These are phyloP conservation scores for Echinops telfairi DNA, from an alignment of 2,113 vertebrate genomes.

Conservation along the genomic window DNA sequence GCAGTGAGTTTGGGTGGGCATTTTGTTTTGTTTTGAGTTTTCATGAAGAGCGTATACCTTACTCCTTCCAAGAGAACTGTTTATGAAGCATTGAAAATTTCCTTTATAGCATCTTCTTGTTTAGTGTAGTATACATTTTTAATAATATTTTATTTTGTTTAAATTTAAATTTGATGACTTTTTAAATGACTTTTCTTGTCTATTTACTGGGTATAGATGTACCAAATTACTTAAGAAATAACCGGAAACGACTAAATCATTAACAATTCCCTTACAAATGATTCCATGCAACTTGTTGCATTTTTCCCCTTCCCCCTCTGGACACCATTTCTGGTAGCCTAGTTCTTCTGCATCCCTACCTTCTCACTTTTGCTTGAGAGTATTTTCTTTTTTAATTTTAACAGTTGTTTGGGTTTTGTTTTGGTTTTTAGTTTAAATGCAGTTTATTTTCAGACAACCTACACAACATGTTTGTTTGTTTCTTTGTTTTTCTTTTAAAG, in stretches of 20 bases:
- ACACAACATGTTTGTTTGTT: no score
- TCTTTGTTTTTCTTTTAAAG: no score
- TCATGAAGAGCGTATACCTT: neutral
- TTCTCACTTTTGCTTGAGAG: neutral
- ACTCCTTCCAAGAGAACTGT: conserved; percentile 31
- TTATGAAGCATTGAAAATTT: conserved; percentile 49
- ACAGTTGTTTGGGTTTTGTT: no score
- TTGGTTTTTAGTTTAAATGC: no score
- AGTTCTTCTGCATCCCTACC: neutral
- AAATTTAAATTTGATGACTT: neutral
- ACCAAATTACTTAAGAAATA: no score
- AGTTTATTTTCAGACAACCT: no score
- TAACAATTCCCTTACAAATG: neutral
- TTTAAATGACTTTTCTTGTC: no score
- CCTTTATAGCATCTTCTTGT: neutral
- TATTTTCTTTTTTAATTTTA: neutral
- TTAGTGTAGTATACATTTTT: neutral
- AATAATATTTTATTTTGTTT: neutral
- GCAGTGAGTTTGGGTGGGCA: no score
- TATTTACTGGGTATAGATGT: no score
- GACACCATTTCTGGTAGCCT: neutral
- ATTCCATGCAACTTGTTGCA: neutral
- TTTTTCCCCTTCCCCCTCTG: neutral
- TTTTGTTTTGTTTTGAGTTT: no score
- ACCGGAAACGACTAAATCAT: no score